Evolutionary conservation across 2,797 vertebrate species (phyloP).

Genomic region (Lutjanus campechanus): DNA sequence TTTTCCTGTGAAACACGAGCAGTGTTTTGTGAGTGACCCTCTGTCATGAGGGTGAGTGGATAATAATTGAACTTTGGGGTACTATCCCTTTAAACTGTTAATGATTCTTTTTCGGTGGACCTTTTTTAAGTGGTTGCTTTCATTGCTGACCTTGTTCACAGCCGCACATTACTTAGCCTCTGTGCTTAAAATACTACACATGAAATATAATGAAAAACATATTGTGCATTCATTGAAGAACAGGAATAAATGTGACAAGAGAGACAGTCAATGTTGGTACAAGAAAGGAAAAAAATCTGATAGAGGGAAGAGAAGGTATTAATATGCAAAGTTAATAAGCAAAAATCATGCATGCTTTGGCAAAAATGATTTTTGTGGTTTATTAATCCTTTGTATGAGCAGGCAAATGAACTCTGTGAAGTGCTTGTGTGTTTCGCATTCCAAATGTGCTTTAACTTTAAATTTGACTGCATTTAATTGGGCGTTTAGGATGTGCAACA

Average conservation of each 20-base stretch:
- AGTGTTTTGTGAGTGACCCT: too few species aligned
- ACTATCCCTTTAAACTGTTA: too few species aligned
- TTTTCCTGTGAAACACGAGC: too few species aligned
- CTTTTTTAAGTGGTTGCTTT: too few species aligned
- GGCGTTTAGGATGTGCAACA: slow-evolving; percentile 63
- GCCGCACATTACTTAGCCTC: too few species aligned
- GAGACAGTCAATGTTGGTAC: slow-evolving; percentile 4
- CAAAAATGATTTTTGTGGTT: slow-evolving; percentile 46
- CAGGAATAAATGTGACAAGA: slow-evolving; percentile 9
- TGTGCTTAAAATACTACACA: not conserved
- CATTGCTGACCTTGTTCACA: too few species aligned
- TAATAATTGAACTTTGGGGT: too few species aligned
- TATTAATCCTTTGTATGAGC: slow-evolving; percentile 57
- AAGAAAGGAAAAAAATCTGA: slow-evolving; percentile 1
- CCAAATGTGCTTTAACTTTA: slow-evolving; percentile 25
- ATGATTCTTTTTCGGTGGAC: too few species aligned
- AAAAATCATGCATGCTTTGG: slow-evolving; percentile 38
- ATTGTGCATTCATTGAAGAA: not conserved
- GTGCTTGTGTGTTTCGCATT: slow-evolving; percentile 40
- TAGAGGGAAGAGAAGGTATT: slow-evolving; percentile 30
- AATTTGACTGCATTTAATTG: slow-evolving; percentile 59
- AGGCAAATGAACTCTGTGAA: slow-evolving; percentile 50
- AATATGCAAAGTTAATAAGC: slow-evolving; percentile 50
- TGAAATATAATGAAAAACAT: not conserved
- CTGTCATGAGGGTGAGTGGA: too few species aligned